Evolutionary conservation across 2,113 vertebrate genomes (phyloP), one percentile per base, ranked within the genome.

Genomic region (Misgurnus mizolepis): DNA sequence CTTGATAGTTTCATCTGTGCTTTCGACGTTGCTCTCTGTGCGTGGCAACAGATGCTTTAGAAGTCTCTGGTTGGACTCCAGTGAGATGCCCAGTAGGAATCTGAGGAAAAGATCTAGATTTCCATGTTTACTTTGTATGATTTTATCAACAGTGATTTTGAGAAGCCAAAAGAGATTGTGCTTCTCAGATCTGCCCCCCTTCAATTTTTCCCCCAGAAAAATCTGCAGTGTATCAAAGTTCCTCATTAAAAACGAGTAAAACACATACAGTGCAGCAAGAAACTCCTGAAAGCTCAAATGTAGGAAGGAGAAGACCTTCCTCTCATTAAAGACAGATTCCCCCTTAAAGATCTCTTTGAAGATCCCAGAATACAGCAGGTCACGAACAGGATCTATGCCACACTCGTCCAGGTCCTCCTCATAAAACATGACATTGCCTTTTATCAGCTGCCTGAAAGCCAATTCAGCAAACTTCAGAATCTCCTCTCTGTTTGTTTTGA

Each of bases 221-320:
- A 7, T 1, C 1, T 65, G 5, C 43, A 76, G 8, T 64, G 22
- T 0, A 4, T 76, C 22, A 5, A 34, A 49, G 9, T n/a, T 76
- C 2, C 65, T 65, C 22, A n/a, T 6, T 65, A 76, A 49, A 47
- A 7, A 62, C 7, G 17, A 75, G 22, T 4, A 8, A 62, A 47
- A 64, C 56, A 47, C 6, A 75, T 22, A 61, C 10, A 75, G 60
- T 4, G 45, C 74, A 39, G 53, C 40, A 39, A 73, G 55, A 73
- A 58, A 58, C n/a, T 73, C 56, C 4, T 56, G 71, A n/a, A 73
- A 58, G 17, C 50, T 60, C 55, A 58, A 41, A 73, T 58, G 71
- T 9, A 73, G 4, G 4, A 67, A 60, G 10, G n/a, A 39, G 22
- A 49, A 76, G 61, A 76, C 43, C 17, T 76, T 76, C 6, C n/a